These are phyloP conservation scores for Acrocera orbiculus DNA, from an alignment of 2,888 invertebrate genomes.

Conservation along the genomic window DNA sequence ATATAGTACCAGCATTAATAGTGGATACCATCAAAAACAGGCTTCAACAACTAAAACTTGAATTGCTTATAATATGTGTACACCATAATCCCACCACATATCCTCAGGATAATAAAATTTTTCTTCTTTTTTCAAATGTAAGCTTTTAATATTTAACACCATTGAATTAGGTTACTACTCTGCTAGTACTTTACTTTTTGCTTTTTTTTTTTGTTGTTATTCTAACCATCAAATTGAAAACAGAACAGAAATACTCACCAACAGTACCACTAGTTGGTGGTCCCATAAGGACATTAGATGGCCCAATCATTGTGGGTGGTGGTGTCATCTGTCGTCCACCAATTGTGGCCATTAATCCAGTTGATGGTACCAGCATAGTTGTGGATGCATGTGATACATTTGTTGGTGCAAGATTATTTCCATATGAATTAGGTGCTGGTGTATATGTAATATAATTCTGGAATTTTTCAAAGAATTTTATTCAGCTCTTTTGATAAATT, in stretches of 20 bases:
- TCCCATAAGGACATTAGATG: constrained; percentile 10
- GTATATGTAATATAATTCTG: constrained; percentile 27
- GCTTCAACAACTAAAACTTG: no score
- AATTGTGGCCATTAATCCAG: constrained; percentile 17
- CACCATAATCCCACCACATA: no score
- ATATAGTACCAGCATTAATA: no score
- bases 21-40: no score
- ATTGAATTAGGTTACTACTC: no score
- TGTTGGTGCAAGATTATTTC: constrained; percentile 19
- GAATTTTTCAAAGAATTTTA: background rate
- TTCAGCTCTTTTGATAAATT: no score
- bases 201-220: no score
- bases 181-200: no score
- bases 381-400: constrained; percentile 18
- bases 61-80: no score
- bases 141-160: no score
- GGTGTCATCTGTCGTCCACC: constrained; percentile 18
- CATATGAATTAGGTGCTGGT: constrained; percentile 25
- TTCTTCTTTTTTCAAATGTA: no score
- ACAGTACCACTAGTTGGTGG: constrained; percentile 10
- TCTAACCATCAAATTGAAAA: constrained; percentile 5
- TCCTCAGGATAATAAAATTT: no score
- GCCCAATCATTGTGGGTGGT: constrained; percentile 16
- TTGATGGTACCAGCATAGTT: constrained; percentile 25
- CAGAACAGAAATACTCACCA: constrained; percentile 9